Percentiles rank a stretch among this genome's conserved stretches.
phyloP scores from a whole-genome alignment of 2,797 vertebrate species.

The Choloepus didactylus region DNA sequence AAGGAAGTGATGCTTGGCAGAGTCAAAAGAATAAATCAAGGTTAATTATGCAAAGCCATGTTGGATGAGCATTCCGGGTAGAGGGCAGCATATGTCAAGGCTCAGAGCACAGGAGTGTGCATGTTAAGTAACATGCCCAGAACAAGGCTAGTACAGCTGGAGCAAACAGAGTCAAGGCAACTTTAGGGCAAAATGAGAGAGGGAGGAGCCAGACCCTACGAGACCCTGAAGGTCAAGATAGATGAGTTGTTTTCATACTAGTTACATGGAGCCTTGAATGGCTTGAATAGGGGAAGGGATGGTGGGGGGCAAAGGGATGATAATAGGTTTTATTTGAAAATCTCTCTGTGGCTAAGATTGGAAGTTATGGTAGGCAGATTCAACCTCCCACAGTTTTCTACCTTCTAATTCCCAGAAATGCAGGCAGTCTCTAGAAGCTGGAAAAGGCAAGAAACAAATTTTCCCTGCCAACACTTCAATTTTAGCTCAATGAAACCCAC shows the following conservation, averaged over 20 bases:
- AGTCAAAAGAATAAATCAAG: background rate
- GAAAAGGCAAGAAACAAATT: background rate
- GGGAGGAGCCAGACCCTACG: fast-evolving
- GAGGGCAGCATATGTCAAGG: background rate
- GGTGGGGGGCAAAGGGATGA: background rate
- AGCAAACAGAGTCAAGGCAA: background rate
- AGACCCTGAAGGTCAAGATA: background rate
- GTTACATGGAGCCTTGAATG: background rate
- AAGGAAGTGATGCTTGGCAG: background rate
- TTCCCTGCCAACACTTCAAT: background rate
- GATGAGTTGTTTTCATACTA: background rate
- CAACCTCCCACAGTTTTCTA: background rate
- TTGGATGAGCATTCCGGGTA: background rate
- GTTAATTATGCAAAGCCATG: background rate
- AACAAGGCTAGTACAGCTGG: background rate
- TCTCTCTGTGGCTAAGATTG: background rate
- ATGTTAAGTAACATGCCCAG: background rate
- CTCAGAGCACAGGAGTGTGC: background rate
- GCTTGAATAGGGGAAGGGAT: background rate
- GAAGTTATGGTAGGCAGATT: fast-evolving
- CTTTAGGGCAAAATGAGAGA: background rate
- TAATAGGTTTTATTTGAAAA: background rate
- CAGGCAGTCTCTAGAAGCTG: fast-evolving
- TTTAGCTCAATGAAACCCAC: background rate
- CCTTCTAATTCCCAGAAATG: background rate